Evolutionary conservation across 2,888 invertebrate species (phyloP).

Genomic region (Scrobipalpa atriplicella): DNA sequence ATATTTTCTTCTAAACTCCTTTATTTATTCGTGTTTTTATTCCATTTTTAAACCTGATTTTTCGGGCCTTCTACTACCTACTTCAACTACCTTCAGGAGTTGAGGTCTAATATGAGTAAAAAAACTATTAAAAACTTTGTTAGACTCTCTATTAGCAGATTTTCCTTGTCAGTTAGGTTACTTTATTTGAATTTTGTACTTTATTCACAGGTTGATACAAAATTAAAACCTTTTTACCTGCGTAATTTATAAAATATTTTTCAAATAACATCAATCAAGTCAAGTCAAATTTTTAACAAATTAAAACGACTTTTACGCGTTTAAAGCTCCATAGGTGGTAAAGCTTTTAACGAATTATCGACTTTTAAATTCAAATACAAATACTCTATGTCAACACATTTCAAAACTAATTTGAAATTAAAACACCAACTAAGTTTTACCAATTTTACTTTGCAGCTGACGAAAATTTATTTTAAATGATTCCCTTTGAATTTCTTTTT

Average conservation of each 20-base stretch:
- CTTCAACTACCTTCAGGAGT: too few relatives aligned
- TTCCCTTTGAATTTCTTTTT: background rate
- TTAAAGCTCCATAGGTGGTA: background rate
- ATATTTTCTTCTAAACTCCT: too few relatives aligned
- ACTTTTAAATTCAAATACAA: background rate
- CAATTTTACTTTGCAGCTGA: background rate
- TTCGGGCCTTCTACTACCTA: too few relatives aligned
- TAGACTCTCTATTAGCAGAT: too few relatives aligned
- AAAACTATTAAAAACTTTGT: too few relatives aligned
- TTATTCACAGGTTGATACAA: background rate
- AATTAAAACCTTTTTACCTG: too few relatives aligned
- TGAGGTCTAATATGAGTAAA: too few relatives aligned
- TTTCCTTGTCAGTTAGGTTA: background rate
- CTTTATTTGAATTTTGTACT: background rate
- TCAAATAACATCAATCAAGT: background rate
- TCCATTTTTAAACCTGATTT: too few relatives aligned
- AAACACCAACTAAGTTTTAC: constrained; percentile 2
- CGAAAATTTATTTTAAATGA: background rate
- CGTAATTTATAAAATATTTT: too few relatives aligned
- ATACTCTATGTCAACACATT: constrained; percentile 16
- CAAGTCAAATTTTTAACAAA: background rate
- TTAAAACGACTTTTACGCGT: background rate
- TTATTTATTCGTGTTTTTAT: too few relatives aligned
- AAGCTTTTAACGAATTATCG: constrained; percentile 8
- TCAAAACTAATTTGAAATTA: constrained; percentile 20